phyloP scores from a whole-genome alignment of 2,113 vertebrate species.

The Neolamprologus ventralis region DNA sequence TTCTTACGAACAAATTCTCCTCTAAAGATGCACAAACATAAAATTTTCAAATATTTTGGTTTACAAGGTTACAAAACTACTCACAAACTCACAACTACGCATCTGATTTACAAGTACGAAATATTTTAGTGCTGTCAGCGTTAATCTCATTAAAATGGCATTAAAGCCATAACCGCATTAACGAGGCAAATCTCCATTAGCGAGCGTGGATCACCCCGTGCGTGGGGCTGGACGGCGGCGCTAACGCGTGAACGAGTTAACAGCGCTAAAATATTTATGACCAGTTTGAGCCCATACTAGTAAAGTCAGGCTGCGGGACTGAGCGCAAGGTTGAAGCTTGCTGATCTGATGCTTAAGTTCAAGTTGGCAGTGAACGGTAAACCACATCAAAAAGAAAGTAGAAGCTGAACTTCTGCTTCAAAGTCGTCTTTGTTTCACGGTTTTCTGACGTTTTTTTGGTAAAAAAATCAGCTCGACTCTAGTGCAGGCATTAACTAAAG shows the following conservation, averaged over 20 bases:
- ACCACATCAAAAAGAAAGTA: neutral
- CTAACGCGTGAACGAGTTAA: neutral
- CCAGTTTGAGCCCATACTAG: neutral
- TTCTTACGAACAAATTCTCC: rapidly evolving
- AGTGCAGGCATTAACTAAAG: neutral
- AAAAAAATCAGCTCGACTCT: neutral
- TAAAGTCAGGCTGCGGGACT: neutral
- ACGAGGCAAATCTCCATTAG: neutral
- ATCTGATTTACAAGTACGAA: neutral
- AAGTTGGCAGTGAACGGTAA: neutral
- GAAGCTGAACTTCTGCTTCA: neutral
- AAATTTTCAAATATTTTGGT: rapidly evolving
- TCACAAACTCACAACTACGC: neutral
- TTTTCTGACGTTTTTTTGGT: neutral
- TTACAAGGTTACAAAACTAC: neutral
- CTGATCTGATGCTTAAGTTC: neutral
- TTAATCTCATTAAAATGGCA: neutral
- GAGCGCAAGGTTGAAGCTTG: neutral
- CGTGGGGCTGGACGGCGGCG: neutral
- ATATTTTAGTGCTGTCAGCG: neutral
- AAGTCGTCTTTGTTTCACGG: neutral
- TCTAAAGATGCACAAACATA: neutral
- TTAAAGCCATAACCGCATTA: neutral
- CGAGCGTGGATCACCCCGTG: rapidly evolving
- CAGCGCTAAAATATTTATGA: neutral